Evolutionary conservation across 2,113 vertebrate genomes (phyloP), one percentile per base, ranked within the genome.

Genomic region (Neogobius melanostomus): DNA sequence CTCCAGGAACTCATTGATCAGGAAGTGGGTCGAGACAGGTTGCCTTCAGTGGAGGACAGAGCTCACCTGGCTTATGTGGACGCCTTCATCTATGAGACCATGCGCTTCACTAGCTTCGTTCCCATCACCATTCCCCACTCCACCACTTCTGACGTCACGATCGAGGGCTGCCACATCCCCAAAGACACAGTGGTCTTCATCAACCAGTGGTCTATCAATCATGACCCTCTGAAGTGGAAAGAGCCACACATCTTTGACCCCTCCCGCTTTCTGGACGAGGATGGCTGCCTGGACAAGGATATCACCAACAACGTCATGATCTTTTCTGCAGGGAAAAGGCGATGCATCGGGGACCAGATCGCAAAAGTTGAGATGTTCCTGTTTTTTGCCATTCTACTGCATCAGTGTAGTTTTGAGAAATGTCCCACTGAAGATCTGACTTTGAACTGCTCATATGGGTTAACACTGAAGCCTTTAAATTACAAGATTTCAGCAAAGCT

Each of bases 201-300:
- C 83, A 95, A 95, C 87, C 95, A 96, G 82, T 95, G 95, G 95
- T 95, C 94, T 0, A 90, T 94, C 81, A 96, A 96, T 76, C 93
- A 95, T 0, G 94, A 96, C 78, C 36, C 80, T 11, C 9, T 75
- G 64, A 93, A 86, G 65, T 96, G 95, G 94, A 90, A 86, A 3
- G 90, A 96, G 28, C 94, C 94, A 0, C 86, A 94, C 0, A 5
- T 89, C 50, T 96, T 96, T n/a, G 83, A 95, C 77, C 94, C 94
- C 0, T 48, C 73, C 0, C 89, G 95, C 6, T 95, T 96, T 77
- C 66, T 95, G 56, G 90, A 95, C 0, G 75, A 82, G 14, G 82
- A 79, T 0, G 88, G 76, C n/a, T 75, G 57, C 47, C 74, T 96
- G 5, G 85, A 95, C 84, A 92, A 86, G 7, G 93, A 94, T 43